phyloP scores from a whole-genome alignment of 2,113 vertebrate species.

The Nematolebias whitei region DNA sequence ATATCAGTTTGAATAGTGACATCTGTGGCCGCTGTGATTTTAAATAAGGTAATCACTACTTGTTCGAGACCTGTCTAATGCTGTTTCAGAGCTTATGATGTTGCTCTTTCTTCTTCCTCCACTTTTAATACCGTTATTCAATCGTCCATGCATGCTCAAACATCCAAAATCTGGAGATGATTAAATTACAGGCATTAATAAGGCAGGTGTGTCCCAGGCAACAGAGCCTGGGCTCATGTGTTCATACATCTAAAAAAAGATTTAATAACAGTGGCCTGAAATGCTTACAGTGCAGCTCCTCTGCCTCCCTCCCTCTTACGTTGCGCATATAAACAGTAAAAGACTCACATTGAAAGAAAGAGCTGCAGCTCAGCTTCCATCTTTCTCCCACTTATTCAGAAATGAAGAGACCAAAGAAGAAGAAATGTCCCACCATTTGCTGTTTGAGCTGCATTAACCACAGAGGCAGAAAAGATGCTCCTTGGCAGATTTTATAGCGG shows the following conservation, averaged over 20 bases:
- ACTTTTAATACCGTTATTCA: conserved; percentile 52
- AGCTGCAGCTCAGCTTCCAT: conserved; percentile 24
- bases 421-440: conserved; percentile 75
- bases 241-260: conserved; percentile 77
- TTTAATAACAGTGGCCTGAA: conserved; percentile 75
- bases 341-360: conserved; percentile 54
- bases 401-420: conserved; percentile 67
- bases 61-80: conserved; percentile 49
- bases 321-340: conserved; percentile 71
- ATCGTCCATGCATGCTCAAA: conserved; percentile 66
- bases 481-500: conserved; percentile 73
- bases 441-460: conserved; percentile 78
- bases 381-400: conserved; percentile 39
- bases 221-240: conserved; percentile 38
- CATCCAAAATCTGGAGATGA: conserved; percentile 64
- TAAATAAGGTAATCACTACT: conserved; percentile 43
- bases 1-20: conserved; percentile 33
- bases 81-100: conserved; percentile 32
- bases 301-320: conserved; percentile 15
- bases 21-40: conserved; percentile 34
- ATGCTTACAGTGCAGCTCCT: conserved; percentile 68
- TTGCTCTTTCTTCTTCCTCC: conserved; percentile 8
- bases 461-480: conserved; percentile 63
- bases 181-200: conserved; percentile 75
- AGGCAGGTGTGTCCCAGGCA: conserved; percentile 56